phyloP scores from a whole-genome alignment of 2,113 vertebrate species.

The Periophthalmus modestus region DNA sequence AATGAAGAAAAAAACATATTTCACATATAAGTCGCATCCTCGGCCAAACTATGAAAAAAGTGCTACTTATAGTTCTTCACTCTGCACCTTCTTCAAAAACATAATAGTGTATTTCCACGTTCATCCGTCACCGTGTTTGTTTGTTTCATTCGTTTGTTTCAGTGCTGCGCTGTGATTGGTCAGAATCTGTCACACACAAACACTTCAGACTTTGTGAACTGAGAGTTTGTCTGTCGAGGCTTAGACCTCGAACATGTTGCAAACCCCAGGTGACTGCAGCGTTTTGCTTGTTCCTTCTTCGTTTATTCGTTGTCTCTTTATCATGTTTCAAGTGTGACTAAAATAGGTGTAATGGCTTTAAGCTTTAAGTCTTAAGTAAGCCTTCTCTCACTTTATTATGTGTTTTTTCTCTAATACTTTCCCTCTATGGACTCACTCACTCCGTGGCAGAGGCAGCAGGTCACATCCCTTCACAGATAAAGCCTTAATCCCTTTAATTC shows the following conservation, averaged over 20 bases:
- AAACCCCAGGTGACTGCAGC: neutral
- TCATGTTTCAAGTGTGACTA: neutral
- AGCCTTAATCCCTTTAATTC: slow-evolving; percentile 73
- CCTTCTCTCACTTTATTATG: neutral
- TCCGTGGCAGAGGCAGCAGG: slow-evolving; percentile 41
- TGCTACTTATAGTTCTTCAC: too few species aligned
- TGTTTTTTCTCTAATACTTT: slow-evolving; percentile 1
- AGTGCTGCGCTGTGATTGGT: too few species aligned
- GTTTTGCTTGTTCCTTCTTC: neutral
- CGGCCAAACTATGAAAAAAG: too few species aligned
- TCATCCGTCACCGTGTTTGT: too few species aligned
- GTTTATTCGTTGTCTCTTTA: neutral
- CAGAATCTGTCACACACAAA: too few species aligned
- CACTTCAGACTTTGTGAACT: too few species aligned
- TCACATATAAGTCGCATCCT: too few species aligned
- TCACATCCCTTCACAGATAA: slow-evolving; percentile 61
- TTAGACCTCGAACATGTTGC: neutral
- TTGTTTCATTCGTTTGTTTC: too few species aligned
- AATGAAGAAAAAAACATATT: too few species aligned
- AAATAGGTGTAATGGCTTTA: slow-evolving; percentile 23
- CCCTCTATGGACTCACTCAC: slow-evolving; percentile 24
- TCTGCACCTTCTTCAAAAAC: too few species aligned
- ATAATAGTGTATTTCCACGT: too few species aligned
- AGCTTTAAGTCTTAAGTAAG: neutral
- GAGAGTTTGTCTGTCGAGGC: too few species aligned